Conservation (phyloP, 1,140 invertebrate genomes). For the Caenorhabditis tropicalis region DNA sequence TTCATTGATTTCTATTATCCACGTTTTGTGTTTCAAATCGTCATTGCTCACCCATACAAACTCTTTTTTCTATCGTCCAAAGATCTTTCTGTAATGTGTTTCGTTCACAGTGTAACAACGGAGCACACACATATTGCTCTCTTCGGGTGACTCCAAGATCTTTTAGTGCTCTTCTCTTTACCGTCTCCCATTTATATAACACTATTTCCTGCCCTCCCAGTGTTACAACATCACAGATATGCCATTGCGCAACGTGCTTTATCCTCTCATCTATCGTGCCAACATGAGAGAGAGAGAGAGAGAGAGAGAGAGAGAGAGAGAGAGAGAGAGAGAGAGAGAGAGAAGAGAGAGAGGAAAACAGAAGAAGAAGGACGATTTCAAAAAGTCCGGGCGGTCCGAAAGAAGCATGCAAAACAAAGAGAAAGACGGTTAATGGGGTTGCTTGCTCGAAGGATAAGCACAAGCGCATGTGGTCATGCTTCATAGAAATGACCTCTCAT, state of each 20-base stretch:
- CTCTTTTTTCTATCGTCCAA: background rate
- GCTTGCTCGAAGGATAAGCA: conserved; percentile 20
- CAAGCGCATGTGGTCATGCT: background rate
- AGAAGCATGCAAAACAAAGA: conserved; percentile 17
- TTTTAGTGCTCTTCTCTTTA: conserved; percentile 29
- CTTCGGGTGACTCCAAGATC: background rate
- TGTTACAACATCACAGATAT: conserved; percentile 38
- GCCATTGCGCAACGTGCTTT: conserved; percentile 42
- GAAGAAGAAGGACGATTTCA: background rate
- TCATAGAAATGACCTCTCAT: conserved; percentile 9
- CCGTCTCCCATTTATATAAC: background rate
- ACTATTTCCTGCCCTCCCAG: background rate
- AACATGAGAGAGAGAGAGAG: background rate
- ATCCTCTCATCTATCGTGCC: conserved; percentile 11
- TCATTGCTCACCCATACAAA: background rate
- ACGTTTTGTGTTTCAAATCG: no score
- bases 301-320: background rate
- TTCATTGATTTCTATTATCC: no score
- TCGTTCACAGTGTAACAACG: conserved; percentile 19
- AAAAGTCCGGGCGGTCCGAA: conserved; percentile 16
- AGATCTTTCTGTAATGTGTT: conserved; percentile 17
- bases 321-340: background rate
- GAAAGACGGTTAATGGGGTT: background rate
- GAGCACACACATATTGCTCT: conserved; percentile 23
- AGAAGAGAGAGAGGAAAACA: background rate